Evolutionary conservation across 2,888 invertebrate genomes (phyloP), one percentile per base, ranked within the genome.

Genomic region (Ptycholaimellus sp.): DNA sequence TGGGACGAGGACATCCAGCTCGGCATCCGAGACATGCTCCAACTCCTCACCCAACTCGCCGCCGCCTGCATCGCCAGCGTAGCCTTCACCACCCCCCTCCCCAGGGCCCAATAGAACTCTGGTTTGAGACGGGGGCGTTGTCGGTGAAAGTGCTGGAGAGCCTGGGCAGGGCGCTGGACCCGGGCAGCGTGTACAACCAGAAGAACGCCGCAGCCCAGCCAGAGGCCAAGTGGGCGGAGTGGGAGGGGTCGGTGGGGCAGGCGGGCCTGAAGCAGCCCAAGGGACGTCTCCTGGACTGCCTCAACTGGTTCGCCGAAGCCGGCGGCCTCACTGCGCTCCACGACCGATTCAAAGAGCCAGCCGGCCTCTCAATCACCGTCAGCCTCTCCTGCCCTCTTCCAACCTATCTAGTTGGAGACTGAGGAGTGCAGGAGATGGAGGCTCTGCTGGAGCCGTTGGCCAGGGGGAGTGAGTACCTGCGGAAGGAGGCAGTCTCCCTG

Each of bases 1-100:
- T 65, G 64, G 65, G 56, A 56, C 22, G 47, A 53, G 21, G 64
- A 65, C 42, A 61, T 64, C 28, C 65, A 65, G 44, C 62, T 62
- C 42, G 65, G 66, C 3, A 61, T 66, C 29, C 59, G 55, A 44
- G 56, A 57, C 44, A 66, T 66, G 65, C 45, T 61, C 17, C 56
- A 59, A 36, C 46, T 64, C 30, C 51, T 64, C 31, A 49, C 64
- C 23, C 62, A 64, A 40, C 49, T 65, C 29, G 52, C 60, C 5
- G 57, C 60, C 6, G 54, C 57, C 2, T 47, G 60, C 18, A 46
- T 65, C 21, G 53, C 57, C 31, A 56, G 59, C 36, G 47, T 50
- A 22, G 58, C 60, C n/a, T 52, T 63, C 27, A 59, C 60, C 18
- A 48, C 52, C 23, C 44, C 42, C 7, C 48, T n/a, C n/a, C n/a